A percentile compares a stretch with the other conserved stretches of the same genome.
Conservation (phyloP, 2,113 vertebrate species). For the Centrocercus urophasianus region DNA sequence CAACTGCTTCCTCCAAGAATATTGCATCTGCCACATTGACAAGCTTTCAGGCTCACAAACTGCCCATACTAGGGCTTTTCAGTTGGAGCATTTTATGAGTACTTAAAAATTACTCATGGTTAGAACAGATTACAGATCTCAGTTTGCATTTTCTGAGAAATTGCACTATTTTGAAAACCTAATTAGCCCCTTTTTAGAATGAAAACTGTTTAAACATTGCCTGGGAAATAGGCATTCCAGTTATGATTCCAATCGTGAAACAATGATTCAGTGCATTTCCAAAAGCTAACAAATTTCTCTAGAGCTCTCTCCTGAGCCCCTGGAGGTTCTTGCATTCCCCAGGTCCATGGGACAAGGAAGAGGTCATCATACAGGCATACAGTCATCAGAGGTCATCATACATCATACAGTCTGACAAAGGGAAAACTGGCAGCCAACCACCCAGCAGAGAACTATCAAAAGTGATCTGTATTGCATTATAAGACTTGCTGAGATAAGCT, state of each 20-base stretch:
- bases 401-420: background rate
- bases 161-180: background rate
- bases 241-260: background rate
- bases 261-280: background rate
- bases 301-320: background rate
- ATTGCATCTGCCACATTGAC: background rate
- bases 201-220: background rate
- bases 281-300: background rate
- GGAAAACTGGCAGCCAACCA: constrained; percentile 13
- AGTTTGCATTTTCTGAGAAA: constrained; percentile 8
- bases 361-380: background rate
- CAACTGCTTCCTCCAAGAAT: background rate
- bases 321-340: background rate
- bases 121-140: background rate
- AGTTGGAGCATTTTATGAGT: background rate
- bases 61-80: background rate
- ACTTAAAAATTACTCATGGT: background rate
- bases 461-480: constrained; percentile 45
- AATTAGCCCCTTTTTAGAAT: background rate
- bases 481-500: constrained; percentile 42
- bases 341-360: background rate
- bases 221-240: background rate
- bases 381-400: background rate
- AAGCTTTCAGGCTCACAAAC: background rate
- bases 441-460: background rate